phyloP scores from a whole-genome alignment of 2,888 invertebrate species.

The Lasioglossum figueresi region DNA sequence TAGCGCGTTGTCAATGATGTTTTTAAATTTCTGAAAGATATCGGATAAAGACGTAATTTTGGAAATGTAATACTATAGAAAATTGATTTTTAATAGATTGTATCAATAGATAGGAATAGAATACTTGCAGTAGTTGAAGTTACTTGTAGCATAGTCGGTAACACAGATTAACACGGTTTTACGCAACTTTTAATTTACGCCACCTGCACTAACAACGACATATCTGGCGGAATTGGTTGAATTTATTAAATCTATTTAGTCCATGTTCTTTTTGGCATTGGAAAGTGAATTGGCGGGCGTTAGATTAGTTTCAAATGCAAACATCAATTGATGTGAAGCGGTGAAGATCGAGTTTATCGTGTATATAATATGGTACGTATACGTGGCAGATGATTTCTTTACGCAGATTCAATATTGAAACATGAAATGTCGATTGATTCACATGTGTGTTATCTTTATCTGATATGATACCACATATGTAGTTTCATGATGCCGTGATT shows the following conservation, averaged over 20 bases:
- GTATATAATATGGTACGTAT: neutral
- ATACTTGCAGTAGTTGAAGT: neutral
- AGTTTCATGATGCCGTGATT: neutral
- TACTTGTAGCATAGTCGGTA: neutral
- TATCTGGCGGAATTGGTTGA: neutral
- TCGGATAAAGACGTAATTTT: neutral
- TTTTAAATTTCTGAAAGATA: neutral
- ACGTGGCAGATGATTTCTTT: neutral
- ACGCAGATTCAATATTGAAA: neutral
- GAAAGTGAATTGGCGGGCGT: neutral
- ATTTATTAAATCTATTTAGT: neutral
- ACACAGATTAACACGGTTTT: neutral
- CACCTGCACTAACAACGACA: neutral
- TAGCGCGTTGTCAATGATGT: too few species aligned
- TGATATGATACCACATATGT: slow-evolving; percentile 12
- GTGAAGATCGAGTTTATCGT: neutral
- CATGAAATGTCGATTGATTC: neutral
- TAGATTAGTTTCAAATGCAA: neutral
- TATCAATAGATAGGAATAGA: neutral
- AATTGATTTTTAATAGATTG: neutral
- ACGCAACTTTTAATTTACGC: neutral
- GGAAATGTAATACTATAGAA: neutral
- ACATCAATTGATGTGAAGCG: too few species aligned
- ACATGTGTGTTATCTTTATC: slow-evolving; percentile 25
- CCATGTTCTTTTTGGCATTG: neutral